Evolutionary conservation across 1,140 invertebrate genomes (phyloP), one percentile per base, ranked within the genome.

Genomic region (Achatina immaculata): DNA sequence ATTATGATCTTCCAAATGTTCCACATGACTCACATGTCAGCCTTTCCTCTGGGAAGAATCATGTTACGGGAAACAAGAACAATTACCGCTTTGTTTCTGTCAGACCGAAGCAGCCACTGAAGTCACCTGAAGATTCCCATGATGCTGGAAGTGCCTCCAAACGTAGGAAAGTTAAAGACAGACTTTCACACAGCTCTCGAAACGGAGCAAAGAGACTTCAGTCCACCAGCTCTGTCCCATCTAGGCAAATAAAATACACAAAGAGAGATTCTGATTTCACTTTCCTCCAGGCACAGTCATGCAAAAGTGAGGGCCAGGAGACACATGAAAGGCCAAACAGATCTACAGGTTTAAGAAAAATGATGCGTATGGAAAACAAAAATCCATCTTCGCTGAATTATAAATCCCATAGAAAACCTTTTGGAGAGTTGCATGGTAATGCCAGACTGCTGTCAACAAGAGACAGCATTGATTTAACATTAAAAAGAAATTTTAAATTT

Each of bases 401-500:
- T 40, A 68, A 7, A 34, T 11, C 34, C 38, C 14, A 28, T 19
- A 66, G 76, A 36, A 42, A 48, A 78, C 76, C 76, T 3, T 42
- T 78, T 1, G 21, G 19, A 40, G 42, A 69, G 9, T 7, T 78
- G 16, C n/a, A n/a, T n/a, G 38, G 28, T 11, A 78, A 68, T 69
- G 42, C 45, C 3, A 45, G 31, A 43, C 36, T 43, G 82, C 84
- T 4, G 83, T 85, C 84, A 40, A 83, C 83, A 42, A 87, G 84
- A n/a, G n/a, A n/a, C 62, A 80, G 80, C 28, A 75, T 78, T 31
- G 77, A 78, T 42, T 66, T 75, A 28, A 82, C 85, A 31, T 86
- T 86, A 24, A 84, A 86, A 73, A 83, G 82, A 16, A 86, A 87
- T 45, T 83, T 85, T 16, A 85, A 85, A n/a, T 40, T 77, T 31